Percentiles rank a stretch among this genome's conserved stretches.
phyloP scores from a whole-genome alignment of 2,797 vertebrate genomes.

The Molothrus aeneus region DNA sequence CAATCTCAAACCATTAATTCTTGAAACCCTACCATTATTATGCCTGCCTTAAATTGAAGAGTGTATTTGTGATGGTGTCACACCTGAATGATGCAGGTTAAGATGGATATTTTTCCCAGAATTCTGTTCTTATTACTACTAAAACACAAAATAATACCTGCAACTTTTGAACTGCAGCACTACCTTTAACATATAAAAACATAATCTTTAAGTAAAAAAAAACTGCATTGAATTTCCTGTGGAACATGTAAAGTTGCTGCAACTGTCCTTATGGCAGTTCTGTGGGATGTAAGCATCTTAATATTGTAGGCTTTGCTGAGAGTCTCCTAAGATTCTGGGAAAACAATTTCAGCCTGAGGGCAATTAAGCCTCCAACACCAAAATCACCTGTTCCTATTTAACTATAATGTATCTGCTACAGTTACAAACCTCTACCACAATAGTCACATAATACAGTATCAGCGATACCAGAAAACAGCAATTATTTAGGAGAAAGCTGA shows the following conservation, averaged over 20 bases:
- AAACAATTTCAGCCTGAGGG: neutral
- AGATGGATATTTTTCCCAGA: neutral
- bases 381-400: neutral
- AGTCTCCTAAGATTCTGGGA: neutral
- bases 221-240: neutral
- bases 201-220: neutral
- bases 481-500: neutral
- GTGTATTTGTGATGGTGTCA: neutral
- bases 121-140: neutral
- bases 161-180: neutral
- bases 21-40: neutral
- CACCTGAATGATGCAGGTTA: neutral
- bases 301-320: neutral
- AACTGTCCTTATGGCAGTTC: neutral
- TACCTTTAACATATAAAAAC: neutral
- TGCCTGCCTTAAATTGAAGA: neutral
- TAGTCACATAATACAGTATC: neutral
- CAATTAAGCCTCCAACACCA: neutral
- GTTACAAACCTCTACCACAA: neutral
- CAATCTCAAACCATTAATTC: neutral
- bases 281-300: neutral
- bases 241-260: neutral
- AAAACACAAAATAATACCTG: neutral
- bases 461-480: neutral
- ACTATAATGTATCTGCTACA: neutral